These are phyloP conservation scores for Tromatobia lineatoria DNA, from an alignment of 2,888 invertebrate species.

Conservation along the genomic window DNA sequence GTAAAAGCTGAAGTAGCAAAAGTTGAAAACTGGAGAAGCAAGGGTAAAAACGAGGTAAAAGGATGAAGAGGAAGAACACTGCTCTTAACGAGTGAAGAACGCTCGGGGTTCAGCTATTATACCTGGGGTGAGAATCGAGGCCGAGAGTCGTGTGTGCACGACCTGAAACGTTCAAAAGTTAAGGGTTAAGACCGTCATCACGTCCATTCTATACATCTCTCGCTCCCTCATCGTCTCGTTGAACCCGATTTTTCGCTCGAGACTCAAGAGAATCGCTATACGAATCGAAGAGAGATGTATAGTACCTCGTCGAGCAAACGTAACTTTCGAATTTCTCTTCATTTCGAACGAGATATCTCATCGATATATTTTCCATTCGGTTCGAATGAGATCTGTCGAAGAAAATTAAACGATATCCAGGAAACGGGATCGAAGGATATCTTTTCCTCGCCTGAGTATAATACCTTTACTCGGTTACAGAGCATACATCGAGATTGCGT, in stretches of 20 bases:
- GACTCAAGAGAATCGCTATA: slow-evolving; percentile 37
- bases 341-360: slow-evolving; percentile 23
- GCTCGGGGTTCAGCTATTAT: slow-evolving; percentile 43
- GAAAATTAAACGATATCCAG: slow-evolving; percentile 44
- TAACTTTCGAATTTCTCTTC: slow-evolving; percentile 45
- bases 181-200: slow-evolving; percentile 56
- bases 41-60: slow-evolving; percentile 11
- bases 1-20: slow-evolving; percentile 11
- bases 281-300: slow-evolving; percentile 32
- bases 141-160: slow-evolving; percentile 56
- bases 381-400: background rate
- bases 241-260: slow-evolving; percentile 15
- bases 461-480: slow-evolving; percentile 10
- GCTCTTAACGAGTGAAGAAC: slow-evolving; percentile 49
- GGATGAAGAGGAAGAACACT: slow-evolving; percentile 31
- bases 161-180: slow-evolving; percentile 58
- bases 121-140: slow-evolving; percentile 44
- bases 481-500: slow-evolving; percentile 27
- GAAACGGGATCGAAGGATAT: background rate
- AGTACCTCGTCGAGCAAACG: slow-evolving; percentile 49
- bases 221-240: slow-evolving; percentile 23
- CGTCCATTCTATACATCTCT: slow-evolving; percentile 9
- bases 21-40: slow-evolving; percentile 16
- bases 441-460: slow-evolving; percentile 9
- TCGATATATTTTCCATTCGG: slow-evolving; percentile 9